phyloP scores from a whole-genome alignment of 2,113 vertebrate species.

The Falcunculus frontatus region DNA sequence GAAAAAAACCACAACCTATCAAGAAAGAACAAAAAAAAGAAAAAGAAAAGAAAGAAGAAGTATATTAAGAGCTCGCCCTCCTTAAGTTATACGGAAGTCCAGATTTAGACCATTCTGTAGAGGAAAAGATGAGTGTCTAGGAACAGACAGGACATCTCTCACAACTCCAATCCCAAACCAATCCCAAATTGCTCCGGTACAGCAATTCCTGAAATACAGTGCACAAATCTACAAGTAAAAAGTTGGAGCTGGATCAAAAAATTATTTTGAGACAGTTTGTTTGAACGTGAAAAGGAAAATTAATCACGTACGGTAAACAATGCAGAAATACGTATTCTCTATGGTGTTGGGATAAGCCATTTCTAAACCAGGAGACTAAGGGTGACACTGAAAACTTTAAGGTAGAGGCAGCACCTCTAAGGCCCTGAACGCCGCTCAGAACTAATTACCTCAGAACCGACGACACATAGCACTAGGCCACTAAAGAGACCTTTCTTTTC shows the following conservation, averaged over 20 bases:
- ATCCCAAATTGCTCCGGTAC: too few species aligned
- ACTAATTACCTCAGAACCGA: background rate
- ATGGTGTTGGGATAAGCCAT: background rate
- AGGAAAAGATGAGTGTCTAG: background rate
- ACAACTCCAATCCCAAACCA: background rate
- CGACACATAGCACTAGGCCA: background rate
- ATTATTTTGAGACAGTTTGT: background rate
- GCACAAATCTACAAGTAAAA: slow-evolving; percentile 1
- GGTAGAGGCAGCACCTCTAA: background rate
- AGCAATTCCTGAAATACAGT: slow-evolving; percentile 36
- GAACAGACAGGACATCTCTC: background rate
- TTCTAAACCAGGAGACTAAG: background rate
- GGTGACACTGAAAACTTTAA: background rate
- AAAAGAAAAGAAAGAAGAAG: too few species aligned
- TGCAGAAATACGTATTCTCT: background rate
- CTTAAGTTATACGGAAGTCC: background rate
- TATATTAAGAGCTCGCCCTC: background rate
- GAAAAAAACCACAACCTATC: background rate
- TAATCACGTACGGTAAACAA: background rate
- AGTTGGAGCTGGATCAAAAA: slow-evolving; percentile 5
- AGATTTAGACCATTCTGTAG: background rate
- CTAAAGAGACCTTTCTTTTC: background rate
- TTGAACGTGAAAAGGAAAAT: background rate
- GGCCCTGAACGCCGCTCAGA: background rate
- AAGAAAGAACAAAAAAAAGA: background rate